phyloP scores from a whole-genome alignment of 2,888 invertebrate species.

The Apoderus coryli region DNA sequence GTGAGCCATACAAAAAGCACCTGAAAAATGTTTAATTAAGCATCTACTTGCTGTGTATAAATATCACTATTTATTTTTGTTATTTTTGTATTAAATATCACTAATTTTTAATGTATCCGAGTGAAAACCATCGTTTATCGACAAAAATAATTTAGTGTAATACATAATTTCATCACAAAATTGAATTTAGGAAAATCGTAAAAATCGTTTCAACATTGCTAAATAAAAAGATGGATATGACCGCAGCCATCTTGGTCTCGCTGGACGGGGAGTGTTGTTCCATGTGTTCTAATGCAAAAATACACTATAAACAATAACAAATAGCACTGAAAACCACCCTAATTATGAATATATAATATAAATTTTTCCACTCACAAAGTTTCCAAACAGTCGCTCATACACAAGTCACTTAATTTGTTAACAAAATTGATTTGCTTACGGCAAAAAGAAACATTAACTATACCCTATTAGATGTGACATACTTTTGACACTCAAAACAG shows the following conservation, averaged over 20 bases:
- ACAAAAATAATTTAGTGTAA: no score
- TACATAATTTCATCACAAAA: no score
- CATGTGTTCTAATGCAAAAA: slow-evolving; percentile 33
- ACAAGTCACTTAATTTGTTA: slow-evolving; percentile 20
- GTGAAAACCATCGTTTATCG: no score
- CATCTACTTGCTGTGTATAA: no score
- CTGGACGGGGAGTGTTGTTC: slow-evolving; percentile 35
- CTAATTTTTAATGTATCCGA: no score
- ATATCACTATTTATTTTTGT: no score
- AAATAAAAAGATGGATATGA: slow-evolving; percentile 37
- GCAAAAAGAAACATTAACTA: slow-evolving; percentile 34
- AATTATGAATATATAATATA: slow-evolving; percentile 12
- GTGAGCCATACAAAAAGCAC: no score
- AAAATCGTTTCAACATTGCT: slow-evolving; percentile 23
- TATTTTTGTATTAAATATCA: no score
- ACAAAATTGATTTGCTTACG: slow-evolving; percentile 34
- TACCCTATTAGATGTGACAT: slow-evolving; percentile 63
- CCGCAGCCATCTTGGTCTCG: slow-evolving; percentile 36
- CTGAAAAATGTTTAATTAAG: no score
- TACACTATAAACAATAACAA: slow-evolving; percentile 15
- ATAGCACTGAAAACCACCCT: slow-evolving; percentile 7
- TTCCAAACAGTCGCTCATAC: slow-evolving; percentile 18
- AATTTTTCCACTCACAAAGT: slow-evolving; percentile 11
- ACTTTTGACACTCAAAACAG: slow-evolving; percentile 46
- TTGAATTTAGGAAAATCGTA: slow-evolving; percentile 7